Evolutionary conservation across 2,797 vertebrate species (phyloP).

Genomic region (Sparidentex hasta): DNA sequence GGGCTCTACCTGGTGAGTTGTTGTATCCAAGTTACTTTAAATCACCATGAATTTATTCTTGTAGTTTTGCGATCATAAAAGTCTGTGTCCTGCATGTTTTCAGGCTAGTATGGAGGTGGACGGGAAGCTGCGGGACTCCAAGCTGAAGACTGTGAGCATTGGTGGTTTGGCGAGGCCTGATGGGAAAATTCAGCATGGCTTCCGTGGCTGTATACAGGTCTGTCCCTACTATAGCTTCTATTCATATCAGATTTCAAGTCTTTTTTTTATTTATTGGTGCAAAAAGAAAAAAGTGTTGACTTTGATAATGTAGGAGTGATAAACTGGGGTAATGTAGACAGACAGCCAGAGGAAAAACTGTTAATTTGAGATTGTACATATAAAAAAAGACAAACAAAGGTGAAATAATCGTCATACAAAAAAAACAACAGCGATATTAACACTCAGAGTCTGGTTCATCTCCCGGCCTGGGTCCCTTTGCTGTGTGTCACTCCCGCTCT

Average conservation of each 20-base stretch:
- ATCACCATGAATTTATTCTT: not conserved
- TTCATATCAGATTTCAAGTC: not conserved
- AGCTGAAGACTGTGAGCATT: conserved; percentile 88
- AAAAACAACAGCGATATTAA: too few relatives aligned
- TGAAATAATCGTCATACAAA: too few relatives aligned
- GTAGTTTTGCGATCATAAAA: not conserved
- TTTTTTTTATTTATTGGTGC: not conserved
- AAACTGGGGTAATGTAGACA: too few relatives aligned
- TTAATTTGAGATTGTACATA: too few relatives aligned
- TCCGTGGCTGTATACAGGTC: conserved; percentile 94
- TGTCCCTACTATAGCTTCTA: conserved; percentile 4
- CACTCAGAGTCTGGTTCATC: too few relatives aligned
- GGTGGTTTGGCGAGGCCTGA: conserved; percentile 86
- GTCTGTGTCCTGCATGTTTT: conserved; percentile 8
- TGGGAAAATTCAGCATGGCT: conserved; percentile 87
- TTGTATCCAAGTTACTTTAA: not conserved
- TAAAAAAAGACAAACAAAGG: too few relatives aligned
- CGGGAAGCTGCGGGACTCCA: conserved; percentile 87
- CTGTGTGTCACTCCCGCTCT: too few relatives aligned
- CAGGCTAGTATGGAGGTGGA: conserved; percentile 89
- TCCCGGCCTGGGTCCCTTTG: too few relatives aligned
- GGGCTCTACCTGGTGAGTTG: conserved; percentile 89
- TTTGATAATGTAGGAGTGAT: too few relatives aligned
- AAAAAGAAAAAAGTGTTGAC: too few relatives aligned
- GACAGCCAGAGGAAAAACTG: too few relatives aligned